Evolutionary conservation across 2,113 vertebrate genomes (phyloP).

Genomic region (Tor tambroides): DNA sequence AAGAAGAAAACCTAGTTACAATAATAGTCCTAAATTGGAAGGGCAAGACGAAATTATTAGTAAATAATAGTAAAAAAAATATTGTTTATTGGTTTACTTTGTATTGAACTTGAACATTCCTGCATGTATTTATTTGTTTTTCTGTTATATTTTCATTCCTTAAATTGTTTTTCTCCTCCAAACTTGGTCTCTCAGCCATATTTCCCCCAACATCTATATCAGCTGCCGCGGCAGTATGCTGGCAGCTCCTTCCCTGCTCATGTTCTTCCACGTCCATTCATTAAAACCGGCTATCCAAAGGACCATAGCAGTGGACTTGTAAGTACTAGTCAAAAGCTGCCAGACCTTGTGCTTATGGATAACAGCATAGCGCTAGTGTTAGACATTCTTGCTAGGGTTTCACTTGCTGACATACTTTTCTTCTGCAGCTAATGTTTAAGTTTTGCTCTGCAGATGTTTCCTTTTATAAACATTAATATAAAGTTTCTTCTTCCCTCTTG

Average conservation of each 20-base stretch:
- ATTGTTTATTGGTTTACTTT: not conserved
- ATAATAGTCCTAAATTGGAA: not conserved
- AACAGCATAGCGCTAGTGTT: not conserved
- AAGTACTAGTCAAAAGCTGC: conserved; percentile 78
- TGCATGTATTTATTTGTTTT: conserved; percentile 31
- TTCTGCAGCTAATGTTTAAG: conserved; percentile 1
- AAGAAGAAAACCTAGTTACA: not conserved
- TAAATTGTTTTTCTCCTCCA: conserved; percentile 64
- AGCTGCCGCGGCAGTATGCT: conserved; percentile 90
- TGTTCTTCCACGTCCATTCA: conserved; percentile 80
- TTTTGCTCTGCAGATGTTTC: conserved; percentile 9
- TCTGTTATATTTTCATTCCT: conserved; percentile 66
- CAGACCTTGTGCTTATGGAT: conserved; percentile 24
- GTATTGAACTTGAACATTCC: conserved; percentile 9
- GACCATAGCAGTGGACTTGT: conserved; percentile 85
- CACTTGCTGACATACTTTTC: conserved; percentile 8
- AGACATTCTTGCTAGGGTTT: conserved; percentile 1
- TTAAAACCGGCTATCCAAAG: conserved; percentile 85
- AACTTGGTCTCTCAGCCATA: conserved; percentile 90
- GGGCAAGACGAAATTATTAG: not conserved
- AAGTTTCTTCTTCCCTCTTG: conserved; percentile 25
- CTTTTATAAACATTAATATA: conserved; percentile 1
- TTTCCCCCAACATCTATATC: conserved; percentile 95
- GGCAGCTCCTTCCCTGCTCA: conserved; percentile 80
- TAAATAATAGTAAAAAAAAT: not conserved